These are phyloP conservation scores for Eupithecia inturbata DNA, from an alignment of 2,888 invertebrate genomes.

Conservation along the genomic window DNA sequence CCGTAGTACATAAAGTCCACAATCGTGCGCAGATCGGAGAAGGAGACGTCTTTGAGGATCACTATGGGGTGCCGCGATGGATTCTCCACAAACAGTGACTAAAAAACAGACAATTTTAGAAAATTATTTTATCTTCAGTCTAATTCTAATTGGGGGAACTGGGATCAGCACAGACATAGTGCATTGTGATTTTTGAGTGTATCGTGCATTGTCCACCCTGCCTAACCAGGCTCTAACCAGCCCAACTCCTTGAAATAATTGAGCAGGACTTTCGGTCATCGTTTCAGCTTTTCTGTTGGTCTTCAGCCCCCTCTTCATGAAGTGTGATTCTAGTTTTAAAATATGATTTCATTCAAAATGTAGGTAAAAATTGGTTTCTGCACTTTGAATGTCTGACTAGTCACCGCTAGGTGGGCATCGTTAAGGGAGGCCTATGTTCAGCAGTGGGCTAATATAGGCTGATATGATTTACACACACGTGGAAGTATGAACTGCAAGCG, in stretches of 20 bases:
- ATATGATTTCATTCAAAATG: neutral
- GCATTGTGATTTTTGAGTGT: too few relatives aligned
- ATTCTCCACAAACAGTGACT: slow-evolving; percentile 93
- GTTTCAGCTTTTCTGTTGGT: neutral
- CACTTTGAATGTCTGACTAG: too few relatives aligned
- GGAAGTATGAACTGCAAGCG: too few relatives aligned
- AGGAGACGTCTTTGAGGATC: slow-evolving; percentile 94
- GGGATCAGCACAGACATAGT: neutral
- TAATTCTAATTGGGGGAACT: neutral
- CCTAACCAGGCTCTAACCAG: neutral
- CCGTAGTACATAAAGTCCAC: slow-evolving; percentile 97
- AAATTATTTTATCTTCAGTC: neutral
- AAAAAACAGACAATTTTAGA: slow-evolving; percentile 42
- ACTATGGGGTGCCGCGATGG: slow-evolving; percentile 96
- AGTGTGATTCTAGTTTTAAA: neutral
- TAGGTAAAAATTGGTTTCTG: too few relatives aligned
- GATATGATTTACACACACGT: too few relatives aligned
- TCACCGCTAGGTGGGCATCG: too few relatives aligned
- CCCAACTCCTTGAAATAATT: neutral
- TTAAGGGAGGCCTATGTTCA: neutral
- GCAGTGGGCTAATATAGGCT: too few relatives aligned
- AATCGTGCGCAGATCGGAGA: slow-evolving; percentile 92
- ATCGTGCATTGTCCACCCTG: too few relatives aligned
- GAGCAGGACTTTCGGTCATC: neutral
- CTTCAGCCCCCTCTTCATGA: neutral